phyloP scores from a whole-genome alignment of 1,140 invertebrate species.

The Cryptotermes secundus region DNA sequence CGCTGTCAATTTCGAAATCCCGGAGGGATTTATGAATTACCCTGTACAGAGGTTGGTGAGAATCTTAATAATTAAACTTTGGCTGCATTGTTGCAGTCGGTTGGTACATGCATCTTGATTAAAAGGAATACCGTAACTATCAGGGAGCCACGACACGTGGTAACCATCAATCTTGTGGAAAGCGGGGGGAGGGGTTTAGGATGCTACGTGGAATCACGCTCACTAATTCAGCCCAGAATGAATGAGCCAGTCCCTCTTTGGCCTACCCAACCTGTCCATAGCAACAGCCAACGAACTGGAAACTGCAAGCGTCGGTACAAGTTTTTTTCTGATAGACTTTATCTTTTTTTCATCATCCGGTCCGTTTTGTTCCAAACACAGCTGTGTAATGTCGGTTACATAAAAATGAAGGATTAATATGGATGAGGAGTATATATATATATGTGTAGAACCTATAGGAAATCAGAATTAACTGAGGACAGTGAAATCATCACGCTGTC shows the following conservation, averaged over 20 bases:
- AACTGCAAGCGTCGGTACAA: background rate
- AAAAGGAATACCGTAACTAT: background rate
- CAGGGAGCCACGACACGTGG: background rate
- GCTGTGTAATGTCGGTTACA: background rate
- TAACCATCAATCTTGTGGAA: background rate
- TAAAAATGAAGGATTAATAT: conserved; percentile 5
- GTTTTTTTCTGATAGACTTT: background rate
- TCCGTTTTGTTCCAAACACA: background rate
- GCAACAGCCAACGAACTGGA: background rate
- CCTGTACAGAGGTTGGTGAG: background rate
- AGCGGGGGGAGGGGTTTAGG: no score
- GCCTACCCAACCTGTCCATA: background rate
- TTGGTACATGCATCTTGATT: background rate
- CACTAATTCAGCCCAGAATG: background rate
- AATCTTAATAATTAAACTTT: background rate
- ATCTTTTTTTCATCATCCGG: background rate
- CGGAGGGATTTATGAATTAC: no score
- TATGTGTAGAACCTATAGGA: background rate
- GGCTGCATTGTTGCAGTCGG: background rate
- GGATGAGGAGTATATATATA: background rate
- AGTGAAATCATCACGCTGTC: background rate
- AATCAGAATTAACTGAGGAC: background rate
- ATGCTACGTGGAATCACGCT: background rate
- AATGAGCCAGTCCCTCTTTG: background rate
- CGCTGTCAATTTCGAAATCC: no score